Base-by-base conservation (phyloP, 2,888 invertebrate genomes). In the Hipparchia semele region DNA sequence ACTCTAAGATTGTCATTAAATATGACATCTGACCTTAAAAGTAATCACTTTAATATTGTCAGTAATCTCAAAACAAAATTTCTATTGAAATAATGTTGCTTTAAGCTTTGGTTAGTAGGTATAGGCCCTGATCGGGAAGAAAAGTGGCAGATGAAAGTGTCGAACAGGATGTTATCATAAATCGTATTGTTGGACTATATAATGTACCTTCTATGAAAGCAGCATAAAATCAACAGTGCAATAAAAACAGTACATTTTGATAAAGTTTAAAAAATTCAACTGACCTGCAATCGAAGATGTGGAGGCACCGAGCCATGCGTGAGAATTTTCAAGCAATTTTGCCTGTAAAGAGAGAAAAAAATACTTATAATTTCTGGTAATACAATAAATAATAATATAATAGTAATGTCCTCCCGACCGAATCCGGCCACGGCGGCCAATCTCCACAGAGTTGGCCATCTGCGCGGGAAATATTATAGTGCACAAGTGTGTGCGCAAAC, bases 241-340 rank as follows among this genome's bases (percentile, higher is more conserved):
- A 6, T 23, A 33, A 46, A 56, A 46, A 56, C 8, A 46, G 59
- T 49, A 49, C 49, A 33, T 49, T 13, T 51, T 51, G 10, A 59
- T 58, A 68, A 61, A 23, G 46, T 33, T 66, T 61, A 62, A 72
- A 74, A 80, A 76, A 82, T 80, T 86, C 79, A 86, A 96, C 97
- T 96, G 96, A 98, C 98, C 98, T 96, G 98, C 97, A 93, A 98
- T 96, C 84, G 97, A 97, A 76, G 98, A 97, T 76, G 98, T 97
- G 79, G 98, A 97, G 83, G 97, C 96, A 81, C 98, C 98, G 92
- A 98, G 96, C 98, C 98, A 98, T 87, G 97, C 97, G 90, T 98
- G 98, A 80, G 98, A 98, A 81, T 97, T 98, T 91, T 98, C 98
- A 94, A 98, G 95, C 94, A 98, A 96, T 94, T 98, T 98, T 84